Percentiles rank a stretch among this genome's conserved stretches.
These are phyloP conservation scores for Marmota flaviventris DNA, from an alignment of 2,113 vertebrate species.

Conservation along the genomic window DNA sequence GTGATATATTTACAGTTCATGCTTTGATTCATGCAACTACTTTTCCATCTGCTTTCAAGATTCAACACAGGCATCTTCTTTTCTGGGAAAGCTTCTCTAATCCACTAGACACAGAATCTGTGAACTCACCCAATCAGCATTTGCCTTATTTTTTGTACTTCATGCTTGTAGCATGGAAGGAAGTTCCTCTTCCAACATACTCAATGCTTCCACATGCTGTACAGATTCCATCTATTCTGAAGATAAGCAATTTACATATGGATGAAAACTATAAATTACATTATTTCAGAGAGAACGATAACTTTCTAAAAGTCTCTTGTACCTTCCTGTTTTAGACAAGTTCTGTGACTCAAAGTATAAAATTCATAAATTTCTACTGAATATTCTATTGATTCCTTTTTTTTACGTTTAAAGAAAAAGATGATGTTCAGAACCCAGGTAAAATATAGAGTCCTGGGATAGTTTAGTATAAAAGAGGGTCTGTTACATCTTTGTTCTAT, in stretches of 20 bases:
- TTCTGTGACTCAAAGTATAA: neutral
- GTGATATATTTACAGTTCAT: neutral
- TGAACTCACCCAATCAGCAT: neutral
- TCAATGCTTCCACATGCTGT: neutral
- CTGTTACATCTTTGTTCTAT: neutral
- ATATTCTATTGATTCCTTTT: neutral
- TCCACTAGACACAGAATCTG: neutral
- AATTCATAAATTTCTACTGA: neutral
- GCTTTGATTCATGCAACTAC: neutral
- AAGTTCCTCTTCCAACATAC: neutral
- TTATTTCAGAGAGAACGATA: neutral
- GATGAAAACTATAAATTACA: neutral
- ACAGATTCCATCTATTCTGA: neutral
- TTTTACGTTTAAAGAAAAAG: neutral
- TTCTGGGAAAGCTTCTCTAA: neutral
- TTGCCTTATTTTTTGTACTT: neutral
- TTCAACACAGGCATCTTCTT: neutral
- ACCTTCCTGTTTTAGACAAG: neutral
- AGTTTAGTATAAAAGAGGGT: neutral
- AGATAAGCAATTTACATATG: slow-evolving; percentile 8
- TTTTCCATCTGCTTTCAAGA: neutral
- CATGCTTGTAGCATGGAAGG: neutral
- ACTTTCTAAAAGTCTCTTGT: neutral
- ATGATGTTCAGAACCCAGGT: neutral
- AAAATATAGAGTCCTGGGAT: neutral